Evolutionary conservation across 2,797 vertebrate species (phyloP).

Genomic region (Xenopus petersii): DNA sequence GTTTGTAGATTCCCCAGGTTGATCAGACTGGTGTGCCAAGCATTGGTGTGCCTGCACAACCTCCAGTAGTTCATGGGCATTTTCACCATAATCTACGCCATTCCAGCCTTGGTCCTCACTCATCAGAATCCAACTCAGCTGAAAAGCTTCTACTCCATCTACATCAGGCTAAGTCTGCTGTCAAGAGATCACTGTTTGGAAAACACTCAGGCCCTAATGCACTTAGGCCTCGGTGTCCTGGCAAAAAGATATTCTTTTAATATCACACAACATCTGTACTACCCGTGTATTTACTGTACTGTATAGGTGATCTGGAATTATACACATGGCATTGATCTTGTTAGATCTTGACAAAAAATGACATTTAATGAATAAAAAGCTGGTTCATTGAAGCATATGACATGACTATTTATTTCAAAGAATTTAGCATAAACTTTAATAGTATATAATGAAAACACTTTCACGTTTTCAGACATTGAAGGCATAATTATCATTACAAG

Average conservation of each 20-base stretch:
- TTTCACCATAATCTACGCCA: constrained; percentile 57
- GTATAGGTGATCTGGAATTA: background rate
- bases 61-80: constrained; percentile 26
- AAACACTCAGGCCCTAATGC: constrained; percentile 51
- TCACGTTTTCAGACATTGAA: no score
- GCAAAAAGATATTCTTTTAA: constrained; percentile 49
- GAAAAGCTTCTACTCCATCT: constrained; percentile 37
- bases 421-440: no score
- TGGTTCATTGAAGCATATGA: no score
- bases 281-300: background rate
- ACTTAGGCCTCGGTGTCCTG: constrained; percentile 56
- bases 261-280: background rate
- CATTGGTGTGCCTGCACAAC: constrained; percentile 29
- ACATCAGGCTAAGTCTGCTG: background rate
- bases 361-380: no score
- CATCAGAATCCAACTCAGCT: constrained; percentile 64
- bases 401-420: no score
- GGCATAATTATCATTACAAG: no score
- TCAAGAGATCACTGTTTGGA: constrained; percentile 48
- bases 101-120: constrained; percentile 44
- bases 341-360: no score
- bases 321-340: background rate
- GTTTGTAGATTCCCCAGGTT: constrained; percentile 54
- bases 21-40: constrained; percentile 33
- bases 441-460: no score